phyloP scores from a whole-genome alignment of 2,888 invertebrate genomes.

The Temnothorax unifasciatus region DNA sequence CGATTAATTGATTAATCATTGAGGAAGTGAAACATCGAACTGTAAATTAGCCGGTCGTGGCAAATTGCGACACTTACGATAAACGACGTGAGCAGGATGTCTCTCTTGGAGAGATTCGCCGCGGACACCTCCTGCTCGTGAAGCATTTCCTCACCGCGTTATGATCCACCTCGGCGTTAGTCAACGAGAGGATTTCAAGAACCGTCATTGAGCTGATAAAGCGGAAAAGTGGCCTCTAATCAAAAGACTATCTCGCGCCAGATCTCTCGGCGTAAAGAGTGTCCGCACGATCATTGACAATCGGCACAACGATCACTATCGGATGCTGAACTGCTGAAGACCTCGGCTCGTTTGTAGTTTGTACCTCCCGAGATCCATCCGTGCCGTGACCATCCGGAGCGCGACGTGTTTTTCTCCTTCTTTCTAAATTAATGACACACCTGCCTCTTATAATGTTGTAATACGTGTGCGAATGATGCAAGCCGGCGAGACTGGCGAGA shows the following conservation, averaged over 20 bases:
- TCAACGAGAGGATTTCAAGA: background rate
- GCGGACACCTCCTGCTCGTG: conserved; percentile 57
- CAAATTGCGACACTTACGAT: conserved; percentile 77
- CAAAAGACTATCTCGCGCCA: background rate
- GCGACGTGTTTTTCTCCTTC: too few species aligned
- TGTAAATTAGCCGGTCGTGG: background rate
- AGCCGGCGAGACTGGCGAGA: background rate
- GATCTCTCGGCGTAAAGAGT: background rate
- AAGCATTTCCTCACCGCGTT: conserved; percentile 63
- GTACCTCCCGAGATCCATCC: background rate
- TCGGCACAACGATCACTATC: background rate
- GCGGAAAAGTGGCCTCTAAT: background rate
- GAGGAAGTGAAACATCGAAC: background rate
- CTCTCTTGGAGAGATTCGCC: conserved; percentile 57
- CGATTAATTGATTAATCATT: background rate
- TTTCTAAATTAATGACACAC: too few species aligned
- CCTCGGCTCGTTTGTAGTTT: too few species aligned
- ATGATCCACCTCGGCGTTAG: conserved; percentile 25
- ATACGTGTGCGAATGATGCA: background rate
- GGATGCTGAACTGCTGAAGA: background rate
- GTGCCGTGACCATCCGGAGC: too few species aligned
- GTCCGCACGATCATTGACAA: background rate
- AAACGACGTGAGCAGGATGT: conserved; percentile 80
- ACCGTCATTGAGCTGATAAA: conserved; percentile 51
- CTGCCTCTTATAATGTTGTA: too few species aligned